These are phyloP conservation scores for Drosophila differens DNA, from an alignment of 2,888 invertebrate genomes.

Conservation along the genomic window DNA sequence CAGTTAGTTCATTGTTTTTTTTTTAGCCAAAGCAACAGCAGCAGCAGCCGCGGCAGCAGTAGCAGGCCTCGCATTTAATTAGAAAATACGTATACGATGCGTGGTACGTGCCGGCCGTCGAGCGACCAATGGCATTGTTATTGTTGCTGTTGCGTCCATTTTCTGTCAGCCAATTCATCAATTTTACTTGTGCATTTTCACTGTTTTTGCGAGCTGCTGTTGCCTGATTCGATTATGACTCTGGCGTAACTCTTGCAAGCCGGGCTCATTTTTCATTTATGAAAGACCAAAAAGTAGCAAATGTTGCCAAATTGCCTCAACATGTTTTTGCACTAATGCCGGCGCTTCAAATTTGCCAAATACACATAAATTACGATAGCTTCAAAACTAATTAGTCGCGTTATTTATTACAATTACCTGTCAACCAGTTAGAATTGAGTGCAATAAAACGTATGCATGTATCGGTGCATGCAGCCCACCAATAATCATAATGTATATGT, in stretches of 20 bases:
- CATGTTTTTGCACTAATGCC: slow-evolving; percentile 36
- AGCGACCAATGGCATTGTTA: neutral
- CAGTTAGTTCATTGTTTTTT: slow-evolving; percentile 68
- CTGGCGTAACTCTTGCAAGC: slow-evolving; percentile 13
- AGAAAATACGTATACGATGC: slow-evolving; percentile 75
- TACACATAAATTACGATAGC: slow-evolving; percentile 64
- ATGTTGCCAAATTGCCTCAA: slow-evolving; percentile 28
- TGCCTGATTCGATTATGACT: slow-evolving; percentile 43
- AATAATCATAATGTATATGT: slow-evolving; percentile 3
- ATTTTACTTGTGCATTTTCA: slow-evolving; percentile 58
- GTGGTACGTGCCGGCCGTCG: slow-evolving; percentile 56
- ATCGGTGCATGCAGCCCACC: neutral
- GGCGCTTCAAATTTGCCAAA: slow-evolving; percentile 52
- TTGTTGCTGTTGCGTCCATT: slow-evolving; percentile 16
- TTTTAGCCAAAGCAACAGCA: slow-evolving; percentile 38
- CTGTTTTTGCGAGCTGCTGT: slow-evolving; percentile 28
- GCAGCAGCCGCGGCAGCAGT: slow-evolving; percentile 8
- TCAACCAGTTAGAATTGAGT: slow-evolving; percentile 46
- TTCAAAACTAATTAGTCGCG: slow-evolving; percentile 69
- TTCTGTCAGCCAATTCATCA: slow-evolving; percentile 72
- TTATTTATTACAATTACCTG: slow-evolving; percentile 78
- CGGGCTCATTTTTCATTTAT: slow-evolving; percentile 11
- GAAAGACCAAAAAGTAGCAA: neutral
- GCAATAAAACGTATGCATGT: slow-evolving; percentile 28
- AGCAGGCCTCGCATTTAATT: slow-evolving; percentile 62